A percentile compares a stretch with the other conserved stretches of the same genome.
Evolutionary conservation across 2,113 vertebrate species (phyloP).

Genomic region (Actenoides hombroni): DNA sequence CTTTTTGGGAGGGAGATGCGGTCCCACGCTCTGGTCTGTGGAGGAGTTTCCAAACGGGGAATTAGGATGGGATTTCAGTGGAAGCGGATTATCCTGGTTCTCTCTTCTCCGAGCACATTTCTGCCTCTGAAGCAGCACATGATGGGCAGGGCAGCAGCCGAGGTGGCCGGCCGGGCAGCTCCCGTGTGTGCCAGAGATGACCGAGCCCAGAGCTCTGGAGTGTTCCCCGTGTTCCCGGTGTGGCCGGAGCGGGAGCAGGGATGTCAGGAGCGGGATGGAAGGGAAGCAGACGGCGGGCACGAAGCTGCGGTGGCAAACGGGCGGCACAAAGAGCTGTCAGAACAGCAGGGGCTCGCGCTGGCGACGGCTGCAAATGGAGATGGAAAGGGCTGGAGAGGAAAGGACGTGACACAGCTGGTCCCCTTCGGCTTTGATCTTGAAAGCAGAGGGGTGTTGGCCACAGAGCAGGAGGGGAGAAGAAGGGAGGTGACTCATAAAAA

Average conservation of each 20-base stretch:
- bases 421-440: conserved; percentile 35
- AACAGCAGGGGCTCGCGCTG: conserved; percentile 38
- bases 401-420: conserved; percentile 35
- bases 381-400: conserved; percentile 50
- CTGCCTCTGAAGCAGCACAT: background rate
- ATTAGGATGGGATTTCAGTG: conserved; percentile 17
- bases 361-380: conserved; percentile 27
- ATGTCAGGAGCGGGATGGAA: background rate
- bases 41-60: background rate
- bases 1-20: background rate
- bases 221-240: background rate
- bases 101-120: background rate
- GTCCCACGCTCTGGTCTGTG: background rate
- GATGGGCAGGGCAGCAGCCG: background rate
- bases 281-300: background rate
- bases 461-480: background rate
- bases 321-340: conserved; percentile 16
- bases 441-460: conserved; percentile 33
- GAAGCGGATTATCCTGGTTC: background rate
- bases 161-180: background rate
- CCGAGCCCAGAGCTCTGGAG: background rate
- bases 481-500: conserved; percentile 41
- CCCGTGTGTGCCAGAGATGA: background rate
- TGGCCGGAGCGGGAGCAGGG: background rate
- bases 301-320: background rate